These are phyloP conservation scores for Sturnus vulgaris DNA, from an alignment of 2,113 vertebrate species.

Conservation along the genomic window DNA sequence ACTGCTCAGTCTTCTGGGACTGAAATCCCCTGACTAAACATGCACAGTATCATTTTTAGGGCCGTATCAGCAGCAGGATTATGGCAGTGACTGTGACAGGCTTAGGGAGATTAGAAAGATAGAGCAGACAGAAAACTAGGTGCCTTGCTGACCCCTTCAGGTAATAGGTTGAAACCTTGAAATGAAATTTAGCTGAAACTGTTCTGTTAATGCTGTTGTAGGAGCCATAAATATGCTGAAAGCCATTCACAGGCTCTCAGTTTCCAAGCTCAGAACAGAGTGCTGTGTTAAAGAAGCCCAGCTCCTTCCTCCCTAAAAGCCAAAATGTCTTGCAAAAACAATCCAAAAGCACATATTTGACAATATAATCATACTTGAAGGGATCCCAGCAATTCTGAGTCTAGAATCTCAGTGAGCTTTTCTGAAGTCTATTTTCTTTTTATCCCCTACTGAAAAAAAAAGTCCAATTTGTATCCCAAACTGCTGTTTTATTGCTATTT, in stretches of 20 bases:
- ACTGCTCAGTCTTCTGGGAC: not conserved
- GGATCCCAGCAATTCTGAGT: not conserved
- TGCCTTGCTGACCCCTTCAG: constrained; percentile 53
- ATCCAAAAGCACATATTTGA: not conserved
- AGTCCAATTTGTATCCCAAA: not conserved
- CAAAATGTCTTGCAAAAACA: not conserved
- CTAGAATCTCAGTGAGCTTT: not conserved
- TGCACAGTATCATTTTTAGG: not conserved
- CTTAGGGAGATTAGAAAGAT: not conserved
- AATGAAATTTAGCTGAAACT: not conserved
- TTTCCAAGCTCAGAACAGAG: not conserved
- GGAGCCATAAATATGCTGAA: not conserved
- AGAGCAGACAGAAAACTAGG: not conserved
- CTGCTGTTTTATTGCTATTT: not conserved
- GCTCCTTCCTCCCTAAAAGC: not conserved
- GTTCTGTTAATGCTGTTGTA: not conserved
- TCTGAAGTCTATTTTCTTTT: not conserved
- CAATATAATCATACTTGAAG: not conserved
- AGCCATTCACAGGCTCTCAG: not conserved
- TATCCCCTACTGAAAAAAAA: not conserved
- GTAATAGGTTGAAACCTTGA: not conserved
- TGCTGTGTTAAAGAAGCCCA: not conserved
- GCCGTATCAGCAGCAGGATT: not conserved
- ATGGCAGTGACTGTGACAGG: not conserved
- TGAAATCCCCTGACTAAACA: not conserved